Percentiles rank a stretch among this genome's conserved stretches.
These are phyloP conservation scores for Acanthurus leucopareius DNA, from an alignment of 2,797 vertebrate genomes.

Conservation along the genomic window DNA sequence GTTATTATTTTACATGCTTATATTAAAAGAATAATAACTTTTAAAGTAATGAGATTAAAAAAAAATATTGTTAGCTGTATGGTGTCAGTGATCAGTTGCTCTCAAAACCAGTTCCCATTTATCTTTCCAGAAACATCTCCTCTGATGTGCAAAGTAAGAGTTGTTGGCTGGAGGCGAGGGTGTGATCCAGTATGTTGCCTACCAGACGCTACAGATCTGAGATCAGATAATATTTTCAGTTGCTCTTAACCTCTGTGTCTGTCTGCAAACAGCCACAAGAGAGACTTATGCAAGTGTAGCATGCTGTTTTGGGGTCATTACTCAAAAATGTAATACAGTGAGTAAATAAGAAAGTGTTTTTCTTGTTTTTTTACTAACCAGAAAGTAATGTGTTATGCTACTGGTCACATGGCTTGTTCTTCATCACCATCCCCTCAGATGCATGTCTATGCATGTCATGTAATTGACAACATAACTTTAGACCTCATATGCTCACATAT, in stretches of 20 bases:
- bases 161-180: slow-evolving; percentile 29
- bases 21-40: slow-evolving; percentile 4
- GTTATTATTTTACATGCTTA: background rate
- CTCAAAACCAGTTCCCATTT: background rate
- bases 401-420: too few relatives aligned
- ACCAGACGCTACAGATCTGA: slow-evolving; percentile 34
- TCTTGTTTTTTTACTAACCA: too few relatives aligned
- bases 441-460: too few relatives aligned
- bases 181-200: slow-evolving; percentile 31
- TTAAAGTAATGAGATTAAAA: background rate
- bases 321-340: background rate
- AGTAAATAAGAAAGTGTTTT: too few relatives aligned
- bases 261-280: background rate
- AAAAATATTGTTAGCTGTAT: background rate
- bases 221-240: slow-evolving; percentile 40
- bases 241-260: background rate
- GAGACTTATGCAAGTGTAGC: slow-evolving; percentile 1
- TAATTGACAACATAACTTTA: too few relatives aligned
- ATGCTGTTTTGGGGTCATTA: slow-evolving; percentile 14
- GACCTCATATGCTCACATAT: too few relatives aligned
- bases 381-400: too few relatives aligned
- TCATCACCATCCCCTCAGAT: too few relatives aligned
- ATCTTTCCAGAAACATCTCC: background rate
- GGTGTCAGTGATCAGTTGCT: slow-evolving; percentile 3
- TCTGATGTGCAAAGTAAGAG: slow-evolving; percentile 2